phyloP scores from a whole-genome alignment of 2,888 invertebrate genomes.

The Pollenia griseotomentosa region DNA sequence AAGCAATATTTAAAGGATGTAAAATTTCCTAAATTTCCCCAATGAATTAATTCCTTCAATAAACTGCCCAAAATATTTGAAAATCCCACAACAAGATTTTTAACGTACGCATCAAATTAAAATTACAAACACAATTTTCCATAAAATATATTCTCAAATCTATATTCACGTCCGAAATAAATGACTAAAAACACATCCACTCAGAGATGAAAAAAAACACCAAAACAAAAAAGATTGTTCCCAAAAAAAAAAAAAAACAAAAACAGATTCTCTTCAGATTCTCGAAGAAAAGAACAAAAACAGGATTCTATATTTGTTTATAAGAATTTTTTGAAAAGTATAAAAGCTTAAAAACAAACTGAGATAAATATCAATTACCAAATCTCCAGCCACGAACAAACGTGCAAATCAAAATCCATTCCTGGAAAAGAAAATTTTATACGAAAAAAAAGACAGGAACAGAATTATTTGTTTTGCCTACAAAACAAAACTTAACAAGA shows the following conservation, averaged over 20 bases:
- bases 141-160: neutral
- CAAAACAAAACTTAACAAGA: neutral
- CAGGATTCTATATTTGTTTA: conserved; percentile 42
- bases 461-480: conserved; percentile 29
- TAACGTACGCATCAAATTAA: neutral
- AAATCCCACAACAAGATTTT: conserved; percentile 2
- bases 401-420: conserved; percentile 67
- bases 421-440: conserved; percentile 18
- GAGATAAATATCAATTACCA: conserved; percentile 77
- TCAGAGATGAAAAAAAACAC: conserved; percentile 13
- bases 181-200: conserved; percentile 8
- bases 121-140: neutral
- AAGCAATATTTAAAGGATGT: no score
- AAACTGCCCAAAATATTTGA: neutral
- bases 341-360: conserved; percentile 76
- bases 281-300: conserved; percentile 36
- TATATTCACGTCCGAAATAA: conserved; percentile 5
- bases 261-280: conserved; percentile 19
- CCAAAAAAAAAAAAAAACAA: conserved; percentile 38
- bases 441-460: conserved; percentile 16
- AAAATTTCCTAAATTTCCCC: no score
- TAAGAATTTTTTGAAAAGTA: conserved; percentile 69
- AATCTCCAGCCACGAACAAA: conserved; percentile 71
- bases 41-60: neutral
- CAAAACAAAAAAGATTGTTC: conserved; percentile 6